A percentile compares a stretch with the other conserved stretches of the same genome.
Evolutionary conservation across 2,113 vertebrate genomes (phyloP).

Genomic region (Colistium nudipinnis): DNA sequence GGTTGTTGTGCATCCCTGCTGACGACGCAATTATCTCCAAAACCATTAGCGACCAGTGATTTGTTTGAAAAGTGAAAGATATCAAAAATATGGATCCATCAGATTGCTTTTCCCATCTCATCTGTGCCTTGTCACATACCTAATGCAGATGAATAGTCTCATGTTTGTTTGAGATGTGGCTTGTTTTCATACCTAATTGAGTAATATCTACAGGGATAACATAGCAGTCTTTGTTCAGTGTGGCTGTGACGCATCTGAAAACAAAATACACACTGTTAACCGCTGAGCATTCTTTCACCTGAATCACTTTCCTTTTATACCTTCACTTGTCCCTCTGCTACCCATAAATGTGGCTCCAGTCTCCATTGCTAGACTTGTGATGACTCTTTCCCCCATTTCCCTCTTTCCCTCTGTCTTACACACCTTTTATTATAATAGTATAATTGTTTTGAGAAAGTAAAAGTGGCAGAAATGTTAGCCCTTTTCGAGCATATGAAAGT

Average conservation of each 20-base stretch:
- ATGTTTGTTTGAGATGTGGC: not conserved
- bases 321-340: slow-evolving; percentile 1
- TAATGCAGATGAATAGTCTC: slow-evolving; percentile 61
- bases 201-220: slow-evolving; percentile 41
- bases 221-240: slow-evolving; percentile 38
- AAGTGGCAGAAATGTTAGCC: not conserved
- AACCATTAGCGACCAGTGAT: not conserved
- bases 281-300: slow-evolving; percentile 13
- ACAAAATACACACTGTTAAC: slow-evolving; percentile 34
- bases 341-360: not conserved
- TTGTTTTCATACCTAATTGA: slow-evolving; percentile 49
- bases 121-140: slow-evolving; percentile 47
- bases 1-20: not conserved
- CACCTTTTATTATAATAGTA: not conserved
- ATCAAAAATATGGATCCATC: slow-evolving; percentile 10
- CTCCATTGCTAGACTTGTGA: slow-evolving; percentile 1
- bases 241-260: slow-evolving; percentile 41
- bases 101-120: slow-evolving; percentile 19
- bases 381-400: not conserved
- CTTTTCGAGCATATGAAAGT: not conserved
- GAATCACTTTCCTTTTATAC: slow-evolving; percentile 1
- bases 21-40: slow-evolving; percentile 1
- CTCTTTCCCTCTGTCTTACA: not conserved
- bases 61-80: slow-evolving; percentile 11
- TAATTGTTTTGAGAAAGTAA: slow-evolving; percentile 1